Percentiles rank a stretch among this genome's conserved stretches.
phyloP scores from a whole-genome alignment of 2,113 vertebrate genomes.

The Caretta caretta region DNA sequence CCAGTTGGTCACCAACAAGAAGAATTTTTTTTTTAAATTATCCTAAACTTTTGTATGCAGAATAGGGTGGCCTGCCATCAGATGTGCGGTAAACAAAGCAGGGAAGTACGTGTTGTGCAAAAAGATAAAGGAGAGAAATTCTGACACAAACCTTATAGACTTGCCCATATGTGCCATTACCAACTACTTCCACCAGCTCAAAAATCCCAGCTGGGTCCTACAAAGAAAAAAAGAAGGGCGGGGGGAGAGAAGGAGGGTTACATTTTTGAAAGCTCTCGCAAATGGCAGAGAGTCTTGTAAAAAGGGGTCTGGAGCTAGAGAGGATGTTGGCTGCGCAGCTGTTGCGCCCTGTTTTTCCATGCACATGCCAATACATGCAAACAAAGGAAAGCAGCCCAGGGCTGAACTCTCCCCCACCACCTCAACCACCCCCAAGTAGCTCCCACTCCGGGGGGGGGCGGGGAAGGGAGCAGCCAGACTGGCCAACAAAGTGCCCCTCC shows the following conservation, averaged over 20 bases:
- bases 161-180: conserved; percentile 90
- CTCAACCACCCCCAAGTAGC: background rate
- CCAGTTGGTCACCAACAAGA: conserved; percentile 36
- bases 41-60: background rate
- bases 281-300: background rate
- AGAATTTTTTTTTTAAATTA: background rate
- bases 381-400: conserved; percentile 79
- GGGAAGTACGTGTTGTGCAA: background rate
- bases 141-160: conserved; percentile 89
- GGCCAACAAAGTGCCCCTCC: background rate
- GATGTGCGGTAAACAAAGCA: background rate
- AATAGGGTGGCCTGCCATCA: conserved; percentile 1
- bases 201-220: conserved; percentile 89
- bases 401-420: conserved; percentile 45
- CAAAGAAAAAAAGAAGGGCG: background rate
- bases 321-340: conserved; percentile 67
- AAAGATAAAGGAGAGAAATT: conserved; percentile 23
- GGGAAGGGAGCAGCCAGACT: background rate
- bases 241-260: conserved; percentile 23
- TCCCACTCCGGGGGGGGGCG: background rate
- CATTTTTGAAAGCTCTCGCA: conserved; percentile 31
- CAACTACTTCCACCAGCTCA: conserved; percentile 90
- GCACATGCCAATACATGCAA: conserved; percentile 77
- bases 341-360: conserved; percentile 71
- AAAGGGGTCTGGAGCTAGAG: background rate